Conservation (phyloP, 2,113 vertebrate genomes). For the Mobula hypostoma region DNA sequence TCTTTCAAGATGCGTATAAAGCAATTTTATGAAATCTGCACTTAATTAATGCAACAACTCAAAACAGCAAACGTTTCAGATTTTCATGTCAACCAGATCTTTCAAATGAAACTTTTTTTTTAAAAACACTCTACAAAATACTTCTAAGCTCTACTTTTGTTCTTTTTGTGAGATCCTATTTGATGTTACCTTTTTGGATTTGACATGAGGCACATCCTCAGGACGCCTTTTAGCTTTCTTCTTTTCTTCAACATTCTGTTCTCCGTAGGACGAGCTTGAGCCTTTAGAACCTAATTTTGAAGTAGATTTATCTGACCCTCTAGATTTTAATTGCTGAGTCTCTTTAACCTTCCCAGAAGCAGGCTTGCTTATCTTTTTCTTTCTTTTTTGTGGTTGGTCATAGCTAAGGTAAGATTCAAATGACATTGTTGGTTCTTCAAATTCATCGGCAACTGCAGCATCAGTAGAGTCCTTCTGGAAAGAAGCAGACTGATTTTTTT, state of each 20-base stretch:
- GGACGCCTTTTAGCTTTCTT: conserved; percentile 19
- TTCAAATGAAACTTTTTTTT: not conserved
- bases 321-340: not conserved
- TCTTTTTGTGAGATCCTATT: not conserved
- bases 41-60: not conserved
- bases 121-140: not conserved
- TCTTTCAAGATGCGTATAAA: not conserved
- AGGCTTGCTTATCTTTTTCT: conserved; percentile 69
- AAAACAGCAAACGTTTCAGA: not conserved
- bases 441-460: conserved; percentile 58
- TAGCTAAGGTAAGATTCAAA: conserved; percentile 96
- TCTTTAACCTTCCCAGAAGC: not conserved
- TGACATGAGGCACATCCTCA: not conserved
- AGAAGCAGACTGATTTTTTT: conserved; percentile 8
- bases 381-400: conserved; percentile 78
- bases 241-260: not conserved
- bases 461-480: conserved; percentile 47
- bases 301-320: not conserved
- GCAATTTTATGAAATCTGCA: not conserved
- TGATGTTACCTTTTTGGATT: conserved; percentile 34
- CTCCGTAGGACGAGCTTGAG: not conserved
- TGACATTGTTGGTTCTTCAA: conserved; percentile 81
- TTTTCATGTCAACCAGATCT: not conserved
- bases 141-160: not conserved
- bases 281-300: not conserved